Evolutionary conservation across 2,113 vertebrate genomes (phyloP).

Genomic region (Colinus virginianus): DNA sequence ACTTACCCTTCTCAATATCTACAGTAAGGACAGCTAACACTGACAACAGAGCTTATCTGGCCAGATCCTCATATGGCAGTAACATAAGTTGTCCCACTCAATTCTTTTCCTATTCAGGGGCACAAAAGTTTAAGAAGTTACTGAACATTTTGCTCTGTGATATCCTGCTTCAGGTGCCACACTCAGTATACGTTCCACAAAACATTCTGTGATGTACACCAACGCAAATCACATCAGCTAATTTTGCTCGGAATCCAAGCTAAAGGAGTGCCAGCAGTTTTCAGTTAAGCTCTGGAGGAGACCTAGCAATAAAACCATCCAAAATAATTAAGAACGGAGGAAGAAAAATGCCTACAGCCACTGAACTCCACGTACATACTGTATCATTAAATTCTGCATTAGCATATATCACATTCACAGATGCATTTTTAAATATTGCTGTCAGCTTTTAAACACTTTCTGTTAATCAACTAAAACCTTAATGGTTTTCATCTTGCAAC

Average conservation of each 20-base stretch:
- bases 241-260: neutral
- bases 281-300: neutral
- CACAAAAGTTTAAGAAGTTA: neutral
- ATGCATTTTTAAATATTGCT: neutral
- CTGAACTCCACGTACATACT: neutral
- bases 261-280: neutral
- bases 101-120: constrained; percentile 11
- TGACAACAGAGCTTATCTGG: constrained; percentile 7
- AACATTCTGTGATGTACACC: neutral
- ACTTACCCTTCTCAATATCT: constrained; percentile 37
- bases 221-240: accelerated
- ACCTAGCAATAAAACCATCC: neutral
- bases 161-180: neutral
- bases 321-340: neutral
- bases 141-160: neutral
- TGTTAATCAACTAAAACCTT: neutral
- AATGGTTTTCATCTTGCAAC: neutral
- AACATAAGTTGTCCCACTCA: constrained; percentile 7
- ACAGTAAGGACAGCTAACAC: constrained; percentile 15
- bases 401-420: neutral
- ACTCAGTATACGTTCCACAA: neutral
- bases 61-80: constrained; percentile 8
- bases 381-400: neutral
- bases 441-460: neutral
- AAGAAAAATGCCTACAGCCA: neutral